Conservation (phyloP, 2,113 vertebrate species). For the Rhabdornis inornatus region DNA sequence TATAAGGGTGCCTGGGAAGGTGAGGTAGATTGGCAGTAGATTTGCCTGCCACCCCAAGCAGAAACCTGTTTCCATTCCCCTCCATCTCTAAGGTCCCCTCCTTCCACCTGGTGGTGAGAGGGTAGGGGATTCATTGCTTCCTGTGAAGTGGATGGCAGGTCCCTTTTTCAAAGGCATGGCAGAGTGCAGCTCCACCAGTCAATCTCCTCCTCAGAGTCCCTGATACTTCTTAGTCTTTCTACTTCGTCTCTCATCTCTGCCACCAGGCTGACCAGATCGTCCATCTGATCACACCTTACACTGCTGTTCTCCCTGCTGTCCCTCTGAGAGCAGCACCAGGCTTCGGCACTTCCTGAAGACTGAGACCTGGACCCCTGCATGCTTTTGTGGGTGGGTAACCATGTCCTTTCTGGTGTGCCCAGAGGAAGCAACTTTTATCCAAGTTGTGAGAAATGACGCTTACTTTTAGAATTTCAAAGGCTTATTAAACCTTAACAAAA, state of each 20-base stretch:
- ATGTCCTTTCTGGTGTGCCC: neutral
- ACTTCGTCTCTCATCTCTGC: neutral
- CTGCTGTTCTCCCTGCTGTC: neutral
- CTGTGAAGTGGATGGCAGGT: neutral
- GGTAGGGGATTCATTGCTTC: neutral
- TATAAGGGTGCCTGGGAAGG: neutral
- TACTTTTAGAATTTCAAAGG: no score
- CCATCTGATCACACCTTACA: neutral
- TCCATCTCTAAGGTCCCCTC: neutral
- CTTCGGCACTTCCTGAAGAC: neutral
- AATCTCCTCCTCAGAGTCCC: neutral
- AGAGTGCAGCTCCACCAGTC: neutral
- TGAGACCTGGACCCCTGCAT: neutral
- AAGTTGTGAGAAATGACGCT: neutral
- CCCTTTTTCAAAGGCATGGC: neutral
- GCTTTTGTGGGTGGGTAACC: neutral
- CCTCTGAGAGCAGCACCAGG: neutral
- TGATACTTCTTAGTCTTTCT: neutral
- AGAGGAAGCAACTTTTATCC: neutral
- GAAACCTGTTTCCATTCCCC: neutral
- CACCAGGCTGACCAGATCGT: neutral
- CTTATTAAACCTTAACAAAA: no score
- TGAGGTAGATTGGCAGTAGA: neutral
- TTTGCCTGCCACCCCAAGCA: neutral
- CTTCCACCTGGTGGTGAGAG: neutral